These are phyloP conservation scores for Ophioninae sp. DNA, from an alignment of 2,888 invertebrate species.

Conservation along the genomic window DNA sequence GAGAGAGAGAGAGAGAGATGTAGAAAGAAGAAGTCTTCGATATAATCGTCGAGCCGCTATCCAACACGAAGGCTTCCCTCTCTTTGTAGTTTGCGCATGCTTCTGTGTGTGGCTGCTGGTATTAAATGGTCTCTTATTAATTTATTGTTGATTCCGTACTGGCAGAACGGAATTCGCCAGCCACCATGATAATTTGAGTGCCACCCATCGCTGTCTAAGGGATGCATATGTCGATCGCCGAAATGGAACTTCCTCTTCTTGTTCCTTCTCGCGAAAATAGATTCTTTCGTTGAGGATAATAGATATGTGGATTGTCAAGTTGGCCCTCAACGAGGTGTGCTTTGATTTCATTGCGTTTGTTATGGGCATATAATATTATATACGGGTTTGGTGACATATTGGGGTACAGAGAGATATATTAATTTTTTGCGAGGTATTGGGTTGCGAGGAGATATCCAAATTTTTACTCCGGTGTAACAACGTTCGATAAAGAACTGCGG, in stretches of 20 bases:
- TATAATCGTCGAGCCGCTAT: slow-evolving; percentile 63
- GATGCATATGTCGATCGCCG: slow-evolving; percentile 29
- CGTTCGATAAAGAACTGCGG: slow-evolving; percentile 20
- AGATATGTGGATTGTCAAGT: neutral
- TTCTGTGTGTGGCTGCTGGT: slow-evolving; percentile 46
- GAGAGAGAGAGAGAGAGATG: too few relatives aligned
- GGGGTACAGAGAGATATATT: too few relatives aligned
- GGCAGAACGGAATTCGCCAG: slow-evolving; percentile 39
- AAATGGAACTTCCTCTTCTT: slow-evolving; percentile 8
- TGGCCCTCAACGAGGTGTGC: neutral
- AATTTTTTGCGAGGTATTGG: too few relatives aligned
- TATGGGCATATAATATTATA: too few relatives aligned
- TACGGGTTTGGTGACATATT: too few relatives aligned
- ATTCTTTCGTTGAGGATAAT: neutral
- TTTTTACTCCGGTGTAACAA: neutral
- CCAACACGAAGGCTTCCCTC: slow-evolving; percentile 51
- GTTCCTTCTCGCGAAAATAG: slow-evolving; percentile 22
- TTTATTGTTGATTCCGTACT: slow-evolving; percentile 43
- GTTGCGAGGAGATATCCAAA: neutral
- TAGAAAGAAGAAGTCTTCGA: slow-evolving; percentile 47
- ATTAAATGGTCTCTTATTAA: slow-evolving; percentile 49
- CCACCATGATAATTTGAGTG: slow-evolving; percentile 41
- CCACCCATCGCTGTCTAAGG: slow-evolving; percentile 48
- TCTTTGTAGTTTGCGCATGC: slow-evolving; percentile 35
- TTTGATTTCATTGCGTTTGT: neutral